Evolutionary conservation across 2,888 invertebrate species (phyloP), one percentile per base, ranked within the genome.

Genomic region (Chaetoderma sp.): DNA sequence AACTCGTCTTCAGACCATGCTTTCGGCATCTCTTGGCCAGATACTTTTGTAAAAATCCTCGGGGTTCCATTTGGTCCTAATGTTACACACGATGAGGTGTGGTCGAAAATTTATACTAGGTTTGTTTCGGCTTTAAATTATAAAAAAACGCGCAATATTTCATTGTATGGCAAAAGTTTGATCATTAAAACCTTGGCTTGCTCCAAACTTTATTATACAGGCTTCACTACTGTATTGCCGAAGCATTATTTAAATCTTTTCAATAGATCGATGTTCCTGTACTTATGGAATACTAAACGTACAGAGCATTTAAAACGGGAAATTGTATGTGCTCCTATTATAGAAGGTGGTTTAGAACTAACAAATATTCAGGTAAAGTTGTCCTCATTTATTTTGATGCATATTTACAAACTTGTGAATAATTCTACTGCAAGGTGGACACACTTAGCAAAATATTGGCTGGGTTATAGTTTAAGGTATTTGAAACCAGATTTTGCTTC

Each of bases 1-100:
- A 68, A 70, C 54, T 56, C 54, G 32, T 25, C 70, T 10, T 65
- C 63, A 4, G 72, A 70, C 49, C 70, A 72, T 27, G 59, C 63
- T 42, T 73, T 73, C 50, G 72, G 72, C 16, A 70, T 73, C 16
- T 52, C 52, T 10, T 52, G 52, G 52, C 28, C 32, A 52, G 52
- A 52, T 23, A 21, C 8, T n/a, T 16, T 32, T 10, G 13, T n/a
- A 2, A 52, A 52, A 52, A 52, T 52, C 32, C 10, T 52, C 8
- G 52, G 52, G 27, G 28, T 52, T n/a, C 32, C 18, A n/a, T 52
- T 52, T 30, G 52, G 52, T 25, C 32, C 28, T 32, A 33, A 18
- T 16, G 52, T 32, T 25, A 18, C 32, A 33, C 8, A 21, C 16
- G 18, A 10, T 39, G 4, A 27, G n/a, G 50, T 16, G 27, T 39